Conservation (phyloP, 1,140 invertebrate genomes). For the Penaeus indicus region DNA sequence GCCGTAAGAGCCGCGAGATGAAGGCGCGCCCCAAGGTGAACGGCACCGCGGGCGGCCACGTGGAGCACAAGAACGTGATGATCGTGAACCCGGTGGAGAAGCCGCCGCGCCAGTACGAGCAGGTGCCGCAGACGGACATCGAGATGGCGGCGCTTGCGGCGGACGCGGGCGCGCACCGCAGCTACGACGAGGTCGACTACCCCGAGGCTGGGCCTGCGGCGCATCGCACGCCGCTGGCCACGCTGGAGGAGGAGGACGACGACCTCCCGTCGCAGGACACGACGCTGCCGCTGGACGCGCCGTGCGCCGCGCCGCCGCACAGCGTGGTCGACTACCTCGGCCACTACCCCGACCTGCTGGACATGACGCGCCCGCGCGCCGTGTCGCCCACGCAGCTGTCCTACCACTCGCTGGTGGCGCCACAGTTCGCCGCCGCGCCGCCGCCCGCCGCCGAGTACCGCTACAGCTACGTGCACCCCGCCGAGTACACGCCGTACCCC, state of each 20-base stretch:
- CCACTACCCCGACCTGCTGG: slow-evolving; percentile 81
- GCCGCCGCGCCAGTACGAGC: slow-evolving; percentile 68
- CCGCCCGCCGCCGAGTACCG: slow-evolving; percentile 51
- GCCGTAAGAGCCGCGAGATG: slow-evolving; percentile 71
- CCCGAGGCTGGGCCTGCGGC: slow-evolving; percentile 38
- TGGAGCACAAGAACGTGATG: slow-evolving; percentile 52
- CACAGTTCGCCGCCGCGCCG: slow-evolving; percentile 24
- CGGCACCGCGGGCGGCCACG: slow-evolving; percentile 72
- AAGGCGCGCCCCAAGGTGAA: slow-evolving; percentile 60
- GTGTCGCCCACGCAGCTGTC: slow-evolving; percentile 68
- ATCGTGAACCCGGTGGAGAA: slow-evolving; percentile 72
- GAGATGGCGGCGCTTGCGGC: slow-evolving; percentile 63
- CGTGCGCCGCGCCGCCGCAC: slow-evolving; percentile 35
- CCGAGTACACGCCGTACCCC: slow-evolving; percentile 49
- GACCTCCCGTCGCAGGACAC: slow-evolving; percentile 52
- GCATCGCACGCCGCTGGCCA: slow-evolving; percentile 49
- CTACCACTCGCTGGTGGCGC: slow-evolving; percentile 56
- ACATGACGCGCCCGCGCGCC: slow-evolving; percentile 79
- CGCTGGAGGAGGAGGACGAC: slow-evolving; percentile 61
- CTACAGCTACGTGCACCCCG: slow-evolving; percentile 55
- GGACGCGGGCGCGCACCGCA: slow-evolving; percentile 52
- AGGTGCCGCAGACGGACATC: slow-evolving; percentile 69
- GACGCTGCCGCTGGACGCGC: slow-evolving; percentile 31
- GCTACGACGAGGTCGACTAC: slow-evolving; percentile 65
- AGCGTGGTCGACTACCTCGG: slow-evolving; percentile 72